A percentile compares a stretch with the other conserved stretches of the same genome.
phyloP scores from a whole-genome alignment of 1,140 invertebrate genomes.

The Ceratina japonica region DNA sequence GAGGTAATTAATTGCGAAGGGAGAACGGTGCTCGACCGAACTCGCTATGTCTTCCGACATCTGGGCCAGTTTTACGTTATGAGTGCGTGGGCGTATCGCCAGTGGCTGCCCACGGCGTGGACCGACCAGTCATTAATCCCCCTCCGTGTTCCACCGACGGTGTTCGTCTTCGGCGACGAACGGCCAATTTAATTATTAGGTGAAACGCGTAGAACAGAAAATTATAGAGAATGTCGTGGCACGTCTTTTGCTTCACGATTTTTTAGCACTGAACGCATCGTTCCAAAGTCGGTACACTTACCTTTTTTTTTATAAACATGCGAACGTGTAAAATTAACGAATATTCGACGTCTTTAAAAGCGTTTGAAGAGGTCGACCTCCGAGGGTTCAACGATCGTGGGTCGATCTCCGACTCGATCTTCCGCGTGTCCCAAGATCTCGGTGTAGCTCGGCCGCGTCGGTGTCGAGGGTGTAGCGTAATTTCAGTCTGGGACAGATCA shows the following conservation, averaged over 20 bases:
- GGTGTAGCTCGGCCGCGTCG: background rate
- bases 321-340: too few species aligned
- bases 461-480: conserved; percentile 55
- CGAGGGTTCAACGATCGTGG: conserved; percentile 57
- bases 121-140: conserved; percentile 71
- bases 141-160: conserved; percentile 39
- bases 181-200: too few species aligned
- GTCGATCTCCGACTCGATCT: conserved; percentile 54
- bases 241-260: too few species aligned
- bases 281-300: too few species aligned
- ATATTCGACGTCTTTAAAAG: too few species aligned
- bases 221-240: too few species aligned
- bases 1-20: conserved; percentile 73
- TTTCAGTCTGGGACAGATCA: conserved; percentile 66
- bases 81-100: conserved; percentile 72
- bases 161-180: too few species aligned
- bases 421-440: conserved; percentile 51
- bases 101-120: conserved; percentile 63
- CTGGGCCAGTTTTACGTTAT: conserved; percentile 70
- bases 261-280: too few species aligned
- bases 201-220: too few species aligned
- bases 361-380: conserved; percentile 30
- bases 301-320: too few species aligned
- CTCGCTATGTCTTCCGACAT: conserved; percentile 72
- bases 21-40: conserved; percentile 60